phyloP scores from a whole-genome alignment of 2,888 invertebrate species.

The Aspidiotus destructor region DNA sequence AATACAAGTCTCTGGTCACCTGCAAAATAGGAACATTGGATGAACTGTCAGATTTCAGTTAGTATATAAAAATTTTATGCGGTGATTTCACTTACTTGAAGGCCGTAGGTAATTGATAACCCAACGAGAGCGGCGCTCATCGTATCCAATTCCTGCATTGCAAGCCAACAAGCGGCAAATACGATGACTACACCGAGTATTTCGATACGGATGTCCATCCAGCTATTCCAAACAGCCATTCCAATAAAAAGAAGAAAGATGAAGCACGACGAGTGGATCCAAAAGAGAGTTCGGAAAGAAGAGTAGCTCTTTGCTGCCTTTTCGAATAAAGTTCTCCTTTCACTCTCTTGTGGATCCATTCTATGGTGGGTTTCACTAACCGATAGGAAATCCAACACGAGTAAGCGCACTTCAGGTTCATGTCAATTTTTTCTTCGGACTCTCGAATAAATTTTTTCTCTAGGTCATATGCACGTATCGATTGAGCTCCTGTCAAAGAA shows the following conservation, averaged over 20 bases:
- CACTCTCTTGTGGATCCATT: neutral
- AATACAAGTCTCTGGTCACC: constrained; percentile 92
- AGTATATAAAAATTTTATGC: too few relatives aligned
- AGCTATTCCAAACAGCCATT: constrained; percentile 48
- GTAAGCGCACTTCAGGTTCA: constrained; percentile 85
- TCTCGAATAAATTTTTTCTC: constrained; percentile 74
- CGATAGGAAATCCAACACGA: constrained; percentile 84
- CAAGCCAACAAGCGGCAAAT: constrained; percentile 86
- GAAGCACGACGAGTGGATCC: too few relatives aligned
- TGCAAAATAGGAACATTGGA: constrained; percentile 40
- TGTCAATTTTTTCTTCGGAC: constrained; percentile 81
- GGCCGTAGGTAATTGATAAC: constrained; percentile 75
- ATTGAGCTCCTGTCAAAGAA: constrained; percentile 49
- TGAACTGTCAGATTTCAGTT: too few relatives aligned
- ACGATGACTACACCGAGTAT: constrained; percentile 94
- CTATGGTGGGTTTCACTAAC: constrained; percentile 40
- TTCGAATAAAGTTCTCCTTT: neutral
- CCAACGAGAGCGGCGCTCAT: constrained; percentile 72
- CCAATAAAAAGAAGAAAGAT: too few relatives aligned
- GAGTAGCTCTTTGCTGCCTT: too few relatives aligned
- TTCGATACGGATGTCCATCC: constrained; percentile 90
- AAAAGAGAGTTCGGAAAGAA: neutral
- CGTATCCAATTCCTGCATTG: constrained; percentile 65
- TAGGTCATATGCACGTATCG: constrained; percentile 77
- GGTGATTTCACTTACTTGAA: constrained; percentile 53